Conservation (phyloP, 2,113 vertebrate genomes). For the Lipotes vexillifer region DNA sequence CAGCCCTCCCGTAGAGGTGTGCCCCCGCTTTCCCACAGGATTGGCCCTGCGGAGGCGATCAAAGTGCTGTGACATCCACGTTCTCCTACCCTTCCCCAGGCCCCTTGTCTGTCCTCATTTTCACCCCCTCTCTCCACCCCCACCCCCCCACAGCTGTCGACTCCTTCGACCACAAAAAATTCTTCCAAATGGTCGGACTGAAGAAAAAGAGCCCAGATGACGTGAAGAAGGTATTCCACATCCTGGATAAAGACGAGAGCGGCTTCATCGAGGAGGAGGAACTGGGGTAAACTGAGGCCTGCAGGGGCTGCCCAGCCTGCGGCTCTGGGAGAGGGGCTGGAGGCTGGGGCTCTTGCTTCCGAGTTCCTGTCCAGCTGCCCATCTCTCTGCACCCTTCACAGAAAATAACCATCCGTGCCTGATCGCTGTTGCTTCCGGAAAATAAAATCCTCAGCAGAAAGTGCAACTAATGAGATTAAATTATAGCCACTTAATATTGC, state of each 20-base stretch:
- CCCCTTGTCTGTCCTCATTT: neutral
- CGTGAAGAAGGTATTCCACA: constrained; percentile 91
- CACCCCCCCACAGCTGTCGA: constrained; percentile 77
- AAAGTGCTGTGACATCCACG: fast-evolving
- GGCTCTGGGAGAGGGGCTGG: fast-evolving
- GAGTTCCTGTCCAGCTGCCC: too few species aligned
- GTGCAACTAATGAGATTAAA: constrained; percentile 48
- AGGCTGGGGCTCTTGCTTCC: neutral
- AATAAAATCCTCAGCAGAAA: neutral
- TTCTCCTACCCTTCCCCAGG: neutral
- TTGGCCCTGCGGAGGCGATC: neutral
- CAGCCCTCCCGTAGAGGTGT: fast-evolving
- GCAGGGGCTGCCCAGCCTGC: fast-evolving
- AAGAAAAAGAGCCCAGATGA: constrained; percentile 89
- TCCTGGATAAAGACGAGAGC: constrained; percentile 92
- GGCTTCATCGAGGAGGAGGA: constrained; percentile 97
- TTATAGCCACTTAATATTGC: constrained; percentile 66
- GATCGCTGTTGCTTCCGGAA: neutral
- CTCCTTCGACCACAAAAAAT: constrained; percentile 93
- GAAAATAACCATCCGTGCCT: neutral
- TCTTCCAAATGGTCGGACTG: constrained; percentile 94
- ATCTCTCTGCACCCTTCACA: neutral
- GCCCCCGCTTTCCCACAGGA: neutral
- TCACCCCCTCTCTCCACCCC: neutral
- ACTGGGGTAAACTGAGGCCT: constrained; percentile 87